These are phyloP conservation scores for Mormyrus proboscirostris DNA, from an alignment of 2,797 vertebrate species.

Conservation along the genomic window DNA sequence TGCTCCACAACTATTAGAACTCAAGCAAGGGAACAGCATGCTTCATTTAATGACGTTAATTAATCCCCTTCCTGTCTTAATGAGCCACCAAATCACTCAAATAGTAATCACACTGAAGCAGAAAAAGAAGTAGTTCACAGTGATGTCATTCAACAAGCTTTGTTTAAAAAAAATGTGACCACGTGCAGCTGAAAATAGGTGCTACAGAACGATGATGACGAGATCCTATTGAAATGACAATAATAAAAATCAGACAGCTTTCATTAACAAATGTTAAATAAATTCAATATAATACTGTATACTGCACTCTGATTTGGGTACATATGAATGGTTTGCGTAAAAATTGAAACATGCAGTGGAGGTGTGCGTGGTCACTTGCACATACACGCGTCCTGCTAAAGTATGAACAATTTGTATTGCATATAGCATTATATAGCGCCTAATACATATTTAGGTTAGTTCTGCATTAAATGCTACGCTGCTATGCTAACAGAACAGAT, in stretches of 20 bases:
- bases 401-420: neutral
- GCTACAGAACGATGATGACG: neutral
- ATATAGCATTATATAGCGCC: neutral
- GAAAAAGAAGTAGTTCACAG: neutral
- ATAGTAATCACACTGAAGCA: slow-evolving; percentile 50
- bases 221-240: neutral
- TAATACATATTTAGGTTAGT: too few species aligned
- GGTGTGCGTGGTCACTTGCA: neutral
- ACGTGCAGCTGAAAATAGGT: neutral
- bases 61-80: slow-evolving; percentile 61
- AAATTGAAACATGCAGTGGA: neutral
- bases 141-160: neutral
- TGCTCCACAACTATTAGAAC: neutral
- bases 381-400: neutral
- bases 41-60: slow-evolving; percentile 66
- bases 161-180: neutral
- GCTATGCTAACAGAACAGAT: neutral
- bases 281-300: neutral
- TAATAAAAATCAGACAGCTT: neutral
- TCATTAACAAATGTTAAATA: neutral
- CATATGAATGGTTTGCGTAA: neutral
- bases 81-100: slow-evolving; percentile 44
- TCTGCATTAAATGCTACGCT: neutral
- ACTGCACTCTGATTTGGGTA: neutral
- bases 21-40: slow-evolving; percentile 38